Evolutionary conservation across 92 coral and sea anemone genomes (phyloP).

Genomic region (Diadumene lineata): DNA sequence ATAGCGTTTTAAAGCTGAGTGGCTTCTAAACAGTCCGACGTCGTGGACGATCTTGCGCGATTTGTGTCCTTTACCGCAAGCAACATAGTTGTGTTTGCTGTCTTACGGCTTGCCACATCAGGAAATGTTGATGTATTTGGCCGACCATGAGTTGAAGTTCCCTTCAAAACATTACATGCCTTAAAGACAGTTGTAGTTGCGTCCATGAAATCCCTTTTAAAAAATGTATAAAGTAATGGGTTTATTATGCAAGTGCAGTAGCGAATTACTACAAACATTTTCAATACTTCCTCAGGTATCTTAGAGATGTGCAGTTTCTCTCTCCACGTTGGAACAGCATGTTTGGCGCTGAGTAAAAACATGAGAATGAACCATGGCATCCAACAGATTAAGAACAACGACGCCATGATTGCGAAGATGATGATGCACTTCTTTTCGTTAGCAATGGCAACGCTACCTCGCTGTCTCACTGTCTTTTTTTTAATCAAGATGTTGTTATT

Average conservation of each 20-base stretch:
- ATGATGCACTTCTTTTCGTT: conserved; percentile 56
- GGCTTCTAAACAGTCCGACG: no score
- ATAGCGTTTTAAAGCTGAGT: no score
- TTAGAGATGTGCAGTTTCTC: not conserved
- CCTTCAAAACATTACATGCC: not conserved
- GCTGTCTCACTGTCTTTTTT: not conserved
- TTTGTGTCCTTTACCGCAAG: no score
- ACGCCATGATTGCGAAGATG: conserved; percentile 63
- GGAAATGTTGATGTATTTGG: not conserved
- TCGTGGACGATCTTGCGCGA: no score
- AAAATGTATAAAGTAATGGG: conserved; percentile 62
- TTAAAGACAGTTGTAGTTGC: conserved; percentile 33
- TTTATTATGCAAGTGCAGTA: conserved; percentile 52
- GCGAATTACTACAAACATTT: conserved; percentile 28
- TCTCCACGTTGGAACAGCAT: not conserved
- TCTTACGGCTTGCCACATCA: not conserved
- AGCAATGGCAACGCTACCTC: not conserved
- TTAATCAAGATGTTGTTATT: conserved; percentile 4
- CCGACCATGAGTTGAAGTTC: no score
- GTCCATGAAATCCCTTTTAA: conserved; percentile 62
- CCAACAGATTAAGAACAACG: conserved; percentile 57
- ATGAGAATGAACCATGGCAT: conserved; percentile 61
- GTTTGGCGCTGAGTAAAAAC: conserved; percentile 27
- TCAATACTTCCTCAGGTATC: conserved; percentile 5
- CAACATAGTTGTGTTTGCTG: not conserved